phyloP scores from a whole-genome alignment of 1,140 invertebrate species.

The Argopecten irradians region DNA sequence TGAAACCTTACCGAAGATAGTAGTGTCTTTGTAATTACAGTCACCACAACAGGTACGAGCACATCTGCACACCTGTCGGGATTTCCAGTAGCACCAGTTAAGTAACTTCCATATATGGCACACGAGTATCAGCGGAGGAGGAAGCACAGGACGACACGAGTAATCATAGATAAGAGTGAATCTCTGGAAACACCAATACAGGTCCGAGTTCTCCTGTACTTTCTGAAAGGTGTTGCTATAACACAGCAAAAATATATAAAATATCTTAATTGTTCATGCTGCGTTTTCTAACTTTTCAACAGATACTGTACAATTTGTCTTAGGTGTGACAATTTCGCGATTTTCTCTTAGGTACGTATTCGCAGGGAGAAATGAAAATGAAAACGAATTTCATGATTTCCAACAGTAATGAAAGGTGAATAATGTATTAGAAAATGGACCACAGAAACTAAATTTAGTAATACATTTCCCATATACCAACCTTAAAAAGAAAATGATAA shows the following conservation, averaged over 20 bases:
- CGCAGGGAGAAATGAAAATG: too few relatives aligned
- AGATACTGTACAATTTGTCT: too few relatives aligned
- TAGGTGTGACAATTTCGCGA: too few relatives aligned
- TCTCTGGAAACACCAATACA: constrained; percentile 51
- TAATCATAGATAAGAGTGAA: constrained; percentile 70
- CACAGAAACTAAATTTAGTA: too few relatives aligned
- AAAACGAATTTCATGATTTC: too few relatives aligned
- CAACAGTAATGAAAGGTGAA: too few relatives aligned
- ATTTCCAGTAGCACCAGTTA: constrained; percentile 2
- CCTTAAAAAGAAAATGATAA: too few relatives aligned
- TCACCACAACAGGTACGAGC: neutral
- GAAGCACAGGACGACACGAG: constrained; percentile 69
- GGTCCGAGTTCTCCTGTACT: constrained; percentile 63
- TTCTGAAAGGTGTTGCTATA: constrained; percentile 66
- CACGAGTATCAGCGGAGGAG: constrained; percentile 68
- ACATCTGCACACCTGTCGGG: neutral
- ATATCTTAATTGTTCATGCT: too few relatives aligned
- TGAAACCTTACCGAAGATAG: neutral
- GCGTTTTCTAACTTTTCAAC: too few relatives aligned
- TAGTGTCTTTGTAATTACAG: neutral
- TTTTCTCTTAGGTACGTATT: too few relatives aligned
- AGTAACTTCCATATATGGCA: neutral
- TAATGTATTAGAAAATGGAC: too few relatives aligned
- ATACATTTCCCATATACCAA: too few relatives aligned
- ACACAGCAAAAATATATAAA: neutral